These are phyloP conservation scores for Pandion haliaetus DNA, from an alignment of 2,113 vertebrate genomes.

Conservation along the genomic window DNA sequence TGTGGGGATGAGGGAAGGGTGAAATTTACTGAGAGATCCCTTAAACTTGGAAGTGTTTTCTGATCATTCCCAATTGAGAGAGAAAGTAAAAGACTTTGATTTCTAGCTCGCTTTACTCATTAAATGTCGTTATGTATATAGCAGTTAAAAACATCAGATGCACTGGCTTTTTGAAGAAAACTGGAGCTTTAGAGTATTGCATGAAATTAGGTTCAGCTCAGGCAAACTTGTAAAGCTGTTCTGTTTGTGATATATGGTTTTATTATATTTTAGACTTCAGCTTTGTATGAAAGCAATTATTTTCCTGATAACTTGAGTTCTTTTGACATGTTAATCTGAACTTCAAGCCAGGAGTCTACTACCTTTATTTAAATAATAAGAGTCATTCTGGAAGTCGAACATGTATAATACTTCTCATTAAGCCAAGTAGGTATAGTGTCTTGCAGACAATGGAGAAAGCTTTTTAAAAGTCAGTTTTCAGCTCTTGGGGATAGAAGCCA, in stretches of 20 bases:
- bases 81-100: not conserved
- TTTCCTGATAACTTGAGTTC: not conserved
- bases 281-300: not conserved
- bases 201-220: not conserved
- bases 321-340: not conserved
- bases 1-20: not conserved
- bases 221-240: not conserved
- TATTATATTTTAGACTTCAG: not conserved
- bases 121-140: not conserved
- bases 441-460: not conserved
- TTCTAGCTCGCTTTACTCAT: not conserved
- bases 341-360: not conserved
- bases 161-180: not conserved
- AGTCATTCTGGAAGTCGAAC: not conserved
- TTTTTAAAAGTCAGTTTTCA: not conserved
- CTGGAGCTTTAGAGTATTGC: not conserved
- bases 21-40: not conserved
- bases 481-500: not conserved
- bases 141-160: not conserved
- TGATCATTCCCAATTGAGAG: not conserved
- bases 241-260: not conserved
- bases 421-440: not conserved
- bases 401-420: not conserved
- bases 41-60: not conserved
- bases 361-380: not conserved